Evolutionary conservation across 23 tunicate species (phyloP), one percentile per base, ranked within the genome.

Genomic region (Styela clava): DNA sequence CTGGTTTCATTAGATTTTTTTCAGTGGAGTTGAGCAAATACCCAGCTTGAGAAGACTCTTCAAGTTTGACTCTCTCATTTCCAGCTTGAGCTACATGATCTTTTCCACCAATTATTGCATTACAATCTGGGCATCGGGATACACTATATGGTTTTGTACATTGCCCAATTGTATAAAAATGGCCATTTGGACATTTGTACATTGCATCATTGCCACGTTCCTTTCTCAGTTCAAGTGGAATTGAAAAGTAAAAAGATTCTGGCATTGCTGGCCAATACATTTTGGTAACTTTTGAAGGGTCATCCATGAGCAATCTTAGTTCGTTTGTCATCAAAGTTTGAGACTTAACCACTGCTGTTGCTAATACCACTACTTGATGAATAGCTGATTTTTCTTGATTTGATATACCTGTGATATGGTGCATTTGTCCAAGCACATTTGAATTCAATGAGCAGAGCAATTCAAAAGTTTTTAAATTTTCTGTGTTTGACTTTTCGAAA

Each of bases 211-310:
- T 5, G 16, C 71, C 71, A 7, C 31, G 30, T 65, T 65, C 71
- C 16, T 25, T 5, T 16, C 71, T 26, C 37, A 31, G 83, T 33
- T 18, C 61, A 16, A 27, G 44, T 69, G 18, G 77, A 83, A 67
- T 83, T 68, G 9, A 5, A 78, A 88, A 88, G 34, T 56, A 88
- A 3, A 52, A 69, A 0, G 93, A 88, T n/a, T 83, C 78, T 2
- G 87, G 87, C 87, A 88, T 83, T 78, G 93, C 83, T 62, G 93
- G 87, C 74, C 83, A 78, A 78, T 82, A 88, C 79, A 30, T 63
- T 0, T 24, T 34, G 51, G 30, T 32, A 35, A 86, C 74, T 24
- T 29, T 23, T 2, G 28, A 2, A 16, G 83, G 89, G 24, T 79
- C 34, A 1, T n/a, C 2, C 2, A 69, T 79, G 52, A 85, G 16